A percentile compares a stretch with the other conserved stretches of the same genome.
Conservation (phyloP, 2,888 invertebrate species). For the Calameuta idolon region DNA sequence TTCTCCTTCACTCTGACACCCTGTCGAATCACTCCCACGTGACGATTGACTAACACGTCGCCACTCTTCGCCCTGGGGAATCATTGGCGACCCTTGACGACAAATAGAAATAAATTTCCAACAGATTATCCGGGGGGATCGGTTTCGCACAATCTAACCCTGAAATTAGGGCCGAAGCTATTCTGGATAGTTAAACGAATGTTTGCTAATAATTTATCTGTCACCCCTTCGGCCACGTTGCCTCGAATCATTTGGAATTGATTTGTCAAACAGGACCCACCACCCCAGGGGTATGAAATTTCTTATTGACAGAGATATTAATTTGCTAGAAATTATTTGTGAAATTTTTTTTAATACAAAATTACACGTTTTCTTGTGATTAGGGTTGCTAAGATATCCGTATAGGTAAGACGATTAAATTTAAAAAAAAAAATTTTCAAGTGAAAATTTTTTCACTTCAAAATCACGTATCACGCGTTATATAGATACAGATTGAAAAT, state of each 20-base stretch:
- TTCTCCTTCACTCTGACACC: not conserved
- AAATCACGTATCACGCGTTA: not conserved
- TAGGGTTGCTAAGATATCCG: not conserved
- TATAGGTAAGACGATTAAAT: not conserved
- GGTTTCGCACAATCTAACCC: constrained; percentile 1
- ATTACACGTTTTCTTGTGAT: not conserved
- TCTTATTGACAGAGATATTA: not conserved
- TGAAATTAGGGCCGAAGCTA: not conserved
- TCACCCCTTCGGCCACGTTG: not conserved
- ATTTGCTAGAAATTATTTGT: not conserved
- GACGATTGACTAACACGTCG: constrained; percentile 16
- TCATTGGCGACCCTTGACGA: constrained; percentile 52
- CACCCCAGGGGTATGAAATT: not conserved
- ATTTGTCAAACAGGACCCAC: not conserved
- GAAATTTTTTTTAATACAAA: not conserved
- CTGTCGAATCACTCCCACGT: constrained; percentile 37
- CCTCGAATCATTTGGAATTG: not conserved
- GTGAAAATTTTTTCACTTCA: not conserved
- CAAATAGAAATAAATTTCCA: constrained; percentile 61
- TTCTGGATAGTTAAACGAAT: not conserved
- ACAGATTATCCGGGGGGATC: constrained; percentile 43
- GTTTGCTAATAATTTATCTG: not conserved
- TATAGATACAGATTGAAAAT: not conserved
- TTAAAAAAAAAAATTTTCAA: not conserved
- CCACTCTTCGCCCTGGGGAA: constrained; percentile 33